A percentile compares a stretch with the other conserved stretches of the same genome.
These are phyloP conservation scores for Pristionchus exspectatus DNA, from an alignment of 2,888 invertebrate genomes.

Conservation along the genomic window DNA sequence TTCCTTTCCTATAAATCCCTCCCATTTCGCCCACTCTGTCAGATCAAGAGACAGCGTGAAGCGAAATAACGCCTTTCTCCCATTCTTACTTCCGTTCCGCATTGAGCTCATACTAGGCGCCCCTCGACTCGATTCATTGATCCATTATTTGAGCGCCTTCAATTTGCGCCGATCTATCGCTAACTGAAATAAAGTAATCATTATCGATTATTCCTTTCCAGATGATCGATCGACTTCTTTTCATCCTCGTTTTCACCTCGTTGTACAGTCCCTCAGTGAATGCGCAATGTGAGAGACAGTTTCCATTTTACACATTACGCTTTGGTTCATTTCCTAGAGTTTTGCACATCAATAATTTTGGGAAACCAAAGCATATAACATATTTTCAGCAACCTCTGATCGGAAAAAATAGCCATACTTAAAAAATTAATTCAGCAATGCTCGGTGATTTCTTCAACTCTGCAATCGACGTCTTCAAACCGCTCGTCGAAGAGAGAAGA, in stretches of 20 bases:
- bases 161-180: background rate
- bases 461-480: background rate
- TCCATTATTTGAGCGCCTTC: too few species aligned
- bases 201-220: background rate
- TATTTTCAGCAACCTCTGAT: too few species aligned
- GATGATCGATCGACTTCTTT: conserved; percentile 21
- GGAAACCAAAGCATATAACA: too few species aligned
- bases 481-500: conserved; percentile 8
- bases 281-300: background rate
- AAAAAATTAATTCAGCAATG: conserved; percentile 4
- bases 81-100: background rate
- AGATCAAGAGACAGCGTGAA: too few species aligned
- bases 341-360: background rate
- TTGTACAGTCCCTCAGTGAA: background rate
- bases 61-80: background rate
- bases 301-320: background rate
- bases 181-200: background rate
- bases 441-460: conserved; percentile 19
- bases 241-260: background rate
- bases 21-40: background rate
- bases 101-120: too few species aligned
- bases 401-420: too few species aligned
- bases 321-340: background rate
- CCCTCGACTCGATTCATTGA: too few species aligned
- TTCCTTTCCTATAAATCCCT: background rate